Conservation (phyloP, 2,113 vertebrate species). For the Macrotus californicus region DNA sequence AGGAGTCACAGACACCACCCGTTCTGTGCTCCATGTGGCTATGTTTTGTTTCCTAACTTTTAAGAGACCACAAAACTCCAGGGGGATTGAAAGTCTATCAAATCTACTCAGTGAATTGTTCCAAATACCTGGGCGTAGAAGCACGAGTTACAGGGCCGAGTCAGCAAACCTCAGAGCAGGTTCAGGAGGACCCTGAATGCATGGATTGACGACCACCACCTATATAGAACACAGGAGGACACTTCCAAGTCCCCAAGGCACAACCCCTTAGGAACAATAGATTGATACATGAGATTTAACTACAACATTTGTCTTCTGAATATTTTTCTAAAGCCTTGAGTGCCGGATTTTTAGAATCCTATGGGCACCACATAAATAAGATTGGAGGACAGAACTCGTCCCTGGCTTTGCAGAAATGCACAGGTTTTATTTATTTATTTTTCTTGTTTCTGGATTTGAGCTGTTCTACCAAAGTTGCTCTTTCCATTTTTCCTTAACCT, state of each 20-base stretch:
- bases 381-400: rapidly evolving
- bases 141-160: not conserved
- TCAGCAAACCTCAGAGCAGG: too few relatives aligned
- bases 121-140: rapidly evolving
- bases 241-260: too few relatives aligned
- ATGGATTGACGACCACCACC: rapidly evolving
- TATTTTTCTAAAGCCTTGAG: not conserved
- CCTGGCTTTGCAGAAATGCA: not conserved
- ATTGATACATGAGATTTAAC: too few relatives aligned
- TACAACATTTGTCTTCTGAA: not conserved
- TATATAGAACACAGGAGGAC: too few relatives aligned
- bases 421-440: not conserved
- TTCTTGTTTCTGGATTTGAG: not conserved
- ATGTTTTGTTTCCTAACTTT: rapidly evolving
- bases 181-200: rapidly evolving
- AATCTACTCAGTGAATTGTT: rapidly evolving
- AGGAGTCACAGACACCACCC: rapidly evolving
- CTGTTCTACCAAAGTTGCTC: rapidly evolving
- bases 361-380: not conserved
- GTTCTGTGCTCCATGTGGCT: rapidly evolving
- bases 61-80: not conserved
- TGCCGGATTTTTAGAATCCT: not conserved
- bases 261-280: rapidly evolving
- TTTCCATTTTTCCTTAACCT: too few relatives aligned
- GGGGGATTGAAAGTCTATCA: not conserved